Evolutionary conservation across 2,113 vertebrate species (phyloP), one percentile per base, ranked within the genome.

Genomic region (Girardinichthys multiradiatus): DNA sequence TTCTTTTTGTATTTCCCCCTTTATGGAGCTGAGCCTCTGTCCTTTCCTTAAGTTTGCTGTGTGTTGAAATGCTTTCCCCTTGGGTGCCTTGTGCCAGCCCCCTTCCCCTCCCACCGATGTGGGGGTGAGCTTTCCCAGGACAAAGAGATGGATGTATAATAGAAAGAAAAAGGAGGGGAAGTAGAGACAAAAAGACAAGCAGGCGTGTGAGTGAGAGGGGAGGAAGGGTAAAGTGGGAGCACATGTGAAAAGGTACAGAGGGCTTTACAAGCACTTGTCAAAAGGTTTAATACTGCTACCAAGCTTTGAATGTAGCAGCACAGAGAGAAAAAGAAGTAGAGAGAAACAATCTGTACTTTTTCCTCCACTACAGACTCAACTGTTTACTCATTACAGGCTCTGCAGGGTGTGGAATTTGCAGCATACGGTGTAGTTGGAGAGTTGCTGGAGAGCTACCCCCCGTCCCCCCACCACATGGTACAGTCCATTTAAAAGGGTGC

Each of bases 401-500:
- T 65, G 57, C 57, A 72, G 77, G 72, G 73, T 78, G 81, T 86
- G 79, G 70, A 85, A 80, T 71, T 66, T 77, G 65, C 48, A 75
- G 77, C 68, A 54, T 39, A 10, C 64, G 39, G 72, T 82, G 76
- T 71, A 63, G 77, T 89, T 81, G 31, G 70, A 85, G 85, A 90
- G 83, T 85, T 84, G 64, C 42, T 2, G 33, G 70, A 72, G 65
- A 77, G 72, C 48, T 70, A 81, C 75, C 89, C 87, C 90, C 86
- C 69, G 66, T 79, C 77, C 84, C 78, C 75, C 29, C 71, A 59
- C 80, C 93, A 94, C 88, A 93, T 95, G 94, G 94, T 95, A 95
- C 85, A 70, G 83, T 94, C 94, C 93, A 86, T 93, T 94, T 93
- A 92, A 94, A 94, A 94, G 88, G 86, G 86, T 89, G 92, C 89